Conservation (phyloP, 2,888 invertebrate species). For the Lasiommata megera region DNA sequence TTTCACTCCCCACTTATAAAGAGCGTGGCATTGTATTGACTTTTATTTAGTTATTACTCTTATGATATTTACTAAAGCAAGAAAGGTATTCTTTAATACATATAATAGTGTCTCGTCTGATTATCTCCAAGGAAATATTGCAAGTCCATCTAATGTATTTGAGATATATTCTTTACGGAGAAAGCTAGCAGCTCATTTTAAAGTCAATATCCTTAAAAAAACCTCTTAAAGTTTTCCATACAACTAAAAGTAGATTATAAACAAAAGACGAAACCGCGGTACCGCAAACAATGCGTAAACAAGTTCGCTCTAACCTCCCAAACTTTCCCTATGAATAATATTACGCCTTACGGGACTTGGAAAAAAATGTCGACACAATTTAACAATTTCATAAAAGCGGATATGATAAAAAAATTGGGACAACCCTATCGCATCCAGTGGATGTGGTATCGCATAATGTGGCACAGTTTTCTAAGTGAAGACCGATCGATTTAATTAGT, state of each 20-base stretch:
- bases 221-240: constrained; percentile 8
- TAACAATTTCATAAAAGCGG: constrained; percentile 22
- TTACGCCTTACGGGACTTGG: constrained; percentile 21
- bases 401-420: constrained; percentile 26
- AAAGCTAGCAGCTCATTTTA: not conserved
- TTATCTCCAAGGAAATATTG: no score
- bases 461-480: no score
- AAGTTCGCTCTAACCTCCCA: constrained; percentile 19
- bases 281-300: constrained; percentile 26
- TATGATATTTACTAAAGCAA: no score
- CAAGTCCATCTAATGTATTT: no score
- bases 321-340: constrained; percentile 34
- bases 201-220: not conserved
- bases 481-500: no score
- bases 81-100: no score
- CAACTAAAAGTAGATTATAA: constrained; percentile 19
- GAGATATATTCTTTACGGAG: no score
- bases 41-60: no score
- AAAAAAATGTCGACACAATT: constrained; percentile 28
- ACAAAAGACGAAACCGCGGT: constrained; percentile 13
- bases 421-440: constrained; percentile 37
- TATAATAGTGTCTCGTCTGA: no score
- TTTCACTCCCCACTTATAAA: no score
- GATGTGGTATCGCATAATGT: no score
- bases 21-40: no score